Conservation (phyloP, 2,888 invertebrate species). For the Chloroclystis v-ata region DNA sequence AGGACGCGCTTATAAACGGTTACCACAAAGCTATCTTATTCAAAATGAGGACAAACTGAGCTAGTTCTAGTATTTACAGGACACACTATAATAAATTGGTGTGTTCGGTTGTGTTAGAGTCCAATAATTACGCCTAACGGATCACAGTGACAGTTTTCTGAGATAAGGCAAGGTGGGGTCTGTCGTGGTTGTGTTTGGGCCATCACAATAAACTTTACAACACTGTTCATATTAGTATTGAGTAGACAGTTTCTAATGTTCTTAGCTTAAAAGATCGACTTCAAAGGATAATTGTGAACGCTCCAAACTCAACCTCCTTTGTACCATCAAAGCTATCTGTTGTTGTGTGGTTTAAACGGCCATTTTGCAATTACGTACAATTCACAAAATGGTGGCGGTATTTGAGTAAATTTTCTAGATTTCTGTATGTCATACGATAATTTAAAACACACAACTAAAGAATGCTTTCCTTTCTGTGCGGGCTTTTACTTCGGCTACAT, state of each 20-base stretch:
- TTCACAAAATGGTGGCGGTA: conserved; percentile 16
- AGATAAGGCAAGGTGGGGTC: conserved; percentile 73
- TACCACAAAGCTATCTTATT: conserved; percentile 17
- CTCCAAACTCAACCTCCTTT: conserved; percentile 43
- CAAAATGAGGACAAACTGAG: conserved; percentile 21
- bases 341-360: conserved; percentile 32
- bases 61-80: conserved; percentile 33
- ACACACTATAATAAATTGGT: conserved; percentile 29
- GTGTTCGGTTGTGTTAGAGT: conserved; percentile 32
- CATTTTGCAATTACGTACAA: conserved; percentile 21
- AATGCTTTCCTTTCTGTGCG: conserved; percentile 45
- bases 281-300: conserved; percentile 28
- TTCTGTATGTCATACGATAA: not conserved
- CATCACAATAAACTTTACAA: conserved; percentile 17
- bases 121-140: conserved; percentile 64
- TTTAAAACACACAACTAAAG: conserved; percentile 34
- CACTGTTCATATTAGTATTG: conserved; percentile 7
- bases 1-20: conserved; percentile 24
- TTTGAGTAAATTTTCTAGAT: not conserved
- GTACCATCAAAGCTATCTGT: conserved; percentile 46
- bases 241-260: not conserved
- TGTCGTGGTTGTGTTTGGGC: conserved; percentile 35
- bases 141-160: conserved; percentile 73
- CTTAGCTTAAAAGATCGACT: conserved; percentile 5
- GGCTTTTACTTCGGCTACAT: conserved; percentile 54